A percentile compares a stretch with the other conserved stretches of the same genome.
Evolutionary conservation across 2,888 invertebrate species (phyloP).

Genomic region (Caenorhabditis panamensis): DNA sequence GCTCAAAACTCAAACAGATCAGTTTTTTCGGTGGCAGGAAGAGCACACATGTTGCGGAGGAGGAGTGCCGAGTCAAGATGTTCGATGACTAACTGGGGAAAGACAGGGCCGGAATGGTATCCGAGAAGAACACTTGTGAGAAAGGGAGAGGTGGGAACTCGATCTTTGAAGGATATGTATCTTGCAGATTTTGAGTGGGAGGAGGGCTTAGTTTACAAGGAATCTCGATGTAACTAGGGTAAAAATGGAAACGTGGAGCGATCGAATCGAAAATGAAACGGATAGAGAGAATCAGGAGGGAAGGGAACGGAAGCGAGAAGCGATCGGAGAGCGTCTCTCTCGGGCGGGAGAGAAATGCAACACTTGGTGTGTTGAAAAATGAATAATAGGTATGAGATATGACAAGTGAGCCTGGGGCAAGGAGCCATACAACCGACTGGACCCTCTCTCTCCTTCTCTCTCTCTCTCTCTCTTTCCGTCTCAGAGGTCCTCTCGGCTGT

Average conservation of each 20-base stretch:
- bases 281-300: slow-evolving; percentile 7
- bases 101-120: slow-evolving; percentile 11
- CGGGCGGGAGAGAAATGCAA: slow-evolving; percentile 34
- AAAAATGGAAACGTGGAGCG: too few species aligned
- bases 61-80: slow-evolving; percentile 31
- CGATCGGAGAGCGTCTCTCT: slow-evolving; percentile 10
- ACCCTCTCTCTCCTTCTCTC: slow-evolving; percentile 4
- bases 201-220: too few species aligned
- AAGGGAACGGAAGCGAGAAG: neutral
- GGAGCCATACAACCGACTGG: neutral
- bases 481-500: slow-evolving; percentile 6
- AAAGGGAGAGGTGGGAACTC: neutral
- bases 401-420: slow-evolving; percentile 24
- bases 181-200: too few species aligned
- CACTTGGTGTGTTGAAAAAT: slow-evolving; percentile 39
- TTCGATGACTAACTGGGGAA: slow-evolving; percentile 40
- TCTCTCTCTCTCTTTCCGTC: neutral
- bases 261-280: neutral
- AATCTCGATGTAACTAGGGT: too few species aligned
- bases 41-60: slow-evolving; percentile 45
- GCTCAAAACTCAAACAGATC: slow-evolving; percentile 52
- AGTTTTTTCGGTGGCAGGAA: slow-evolving; percentile 21
- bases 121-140: slow-evolving; percentile 2
- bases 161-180: neutral
- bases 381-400: slow-evolving; percentile 58